Evolutionary conservation across 2,888 invertebrate genomes (phyloP).

Genomic region (Pheosia gnoma): DNA sequence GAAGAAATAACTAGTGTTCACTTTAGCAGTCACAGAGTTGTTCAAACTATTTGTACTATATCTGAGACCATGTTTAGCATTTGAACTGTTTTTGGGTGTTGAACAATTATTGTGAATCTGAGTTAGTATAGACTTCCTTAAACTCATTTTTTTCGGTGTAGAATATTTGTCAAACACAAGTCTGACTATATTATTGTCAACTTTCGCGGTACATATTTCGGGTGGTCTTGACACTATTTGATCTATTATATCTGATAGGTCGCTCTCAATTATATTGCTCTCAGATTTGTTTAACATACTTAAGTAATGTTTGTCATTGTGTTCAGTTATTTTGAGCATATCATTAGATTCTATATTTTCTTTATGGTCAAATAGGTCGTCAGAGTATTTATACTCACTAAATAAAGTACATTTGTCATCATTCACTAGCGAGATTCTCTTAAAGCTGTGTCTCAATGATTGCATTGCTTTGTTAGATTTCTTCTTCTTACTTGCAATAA

Average conservation of each 20-base stretch:
- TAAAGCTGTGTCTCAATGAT: slow-evolving; percentile 53
- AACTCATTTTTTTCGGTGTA: slow-evolving; percentile 52
- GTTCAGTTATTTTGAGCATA: background rate
- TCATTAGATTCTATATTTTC: slow-evolving; percentile 31
- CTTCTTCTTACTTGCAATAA: slow-evolving; percentile 62
- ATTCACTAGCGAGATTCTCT: slow-evolving; percentile 50
- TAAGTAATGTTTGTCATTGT: slow-evolving; percentile 32
- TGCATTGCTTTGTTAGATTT: slow-evolving; percentile 49
- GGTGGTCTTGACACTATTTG: slow-evolving; percentile 62
- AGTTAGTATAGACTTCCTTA: slow-evolving; percentile 47
- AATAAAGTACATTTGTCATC: slow-evolving; percentile 16
- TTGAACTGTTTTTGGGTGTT: slow-evolving; percentile 67
- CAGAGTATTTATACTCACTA: slow-evolving; percentile 17
- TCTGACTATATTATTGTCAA: slow-evolving; percentile 65
- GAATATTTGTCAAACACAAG: slow-evolving; percentile 63
- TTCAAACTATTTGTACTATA: slow-evolving; percentile 40
- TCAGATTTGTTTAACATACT: slow-evolving; percentile 55
- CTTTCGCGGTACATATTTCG: slow-evolving; percentile 56
- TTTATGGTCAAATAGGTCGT: slow-evolving; percentile 30
- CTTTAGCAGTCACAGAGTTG: slow-evolving; percentile 46
- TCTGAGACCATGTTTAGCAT: slow-evolving; percentile 34
- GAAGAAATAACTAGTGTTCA: slow-evolving; percentile 82
- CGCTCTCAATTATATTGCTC: slow-evolving; percentile 51
- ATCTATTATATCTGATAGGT: slow-evolving; percentile 71
- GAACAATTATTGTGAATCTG: slow-evolving; percentile 66